Percentiles rank a stretch among this genome's conserved stretches.
Conservation (phyloP, 92 coral and sea anemone species). For the Palythoa caribaeorum region DNA sequence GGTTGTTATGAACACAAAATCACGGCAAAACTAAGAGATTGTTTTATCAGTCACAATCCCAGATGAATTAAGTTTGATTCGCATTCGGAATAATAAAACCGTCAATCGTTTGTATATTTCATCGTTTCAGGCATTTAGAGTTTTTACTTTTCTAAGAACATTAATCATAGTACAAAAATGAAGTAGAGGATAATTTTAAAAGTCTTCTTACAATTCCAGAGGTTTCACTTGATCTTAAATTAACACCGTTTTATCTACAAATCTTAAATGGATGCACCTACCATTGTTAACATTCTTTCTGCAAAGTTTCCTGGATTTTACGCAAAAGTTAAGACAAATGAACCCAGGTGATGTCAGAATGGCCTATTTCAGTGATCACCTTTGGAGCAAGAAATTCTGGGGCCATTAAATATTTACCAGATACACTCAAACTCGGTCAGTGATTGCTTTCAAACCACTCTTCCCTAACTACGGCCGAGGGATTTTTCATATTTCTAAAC, state of each 20-base stretch:
- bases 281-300: constrained; percentile 36
- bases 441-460: neutral
- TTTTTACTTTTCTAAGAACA: neutral
- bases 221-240: neutral
- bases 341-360: constrained; percentile 70
- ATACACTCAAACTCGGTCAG: constrained; percentile 3
- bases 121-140: neutral
- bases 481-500: neutral
- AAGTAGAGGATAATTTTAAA: neutral
- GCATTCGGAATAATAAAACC: neutral
- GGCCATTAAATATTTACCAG: constrained; percentile 63
- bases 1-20: neutral
- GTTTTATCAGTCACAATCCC: neutral
- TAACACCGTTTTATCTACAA: neutral
- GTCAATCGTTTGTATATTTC: neutral
- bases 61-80: neutral
- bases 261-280: neutral
- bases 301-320: constrained; percentile 35
- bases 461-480: neutral
- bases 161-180: neutral
- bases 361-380: constrained; percentile 54
- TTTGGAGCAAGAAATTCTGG: constrained; percentile 47
- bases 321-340: constrained; percentile 39
- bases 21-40: neutral
- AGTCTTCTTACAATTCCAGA: neutral